A percentile compares a stretch with the other conserved stretches of the same genome.
phyloP scores from a whole-genome alignment of 2,888 invertebrate genomes.

The Drosophila prostipennis region DNA sequence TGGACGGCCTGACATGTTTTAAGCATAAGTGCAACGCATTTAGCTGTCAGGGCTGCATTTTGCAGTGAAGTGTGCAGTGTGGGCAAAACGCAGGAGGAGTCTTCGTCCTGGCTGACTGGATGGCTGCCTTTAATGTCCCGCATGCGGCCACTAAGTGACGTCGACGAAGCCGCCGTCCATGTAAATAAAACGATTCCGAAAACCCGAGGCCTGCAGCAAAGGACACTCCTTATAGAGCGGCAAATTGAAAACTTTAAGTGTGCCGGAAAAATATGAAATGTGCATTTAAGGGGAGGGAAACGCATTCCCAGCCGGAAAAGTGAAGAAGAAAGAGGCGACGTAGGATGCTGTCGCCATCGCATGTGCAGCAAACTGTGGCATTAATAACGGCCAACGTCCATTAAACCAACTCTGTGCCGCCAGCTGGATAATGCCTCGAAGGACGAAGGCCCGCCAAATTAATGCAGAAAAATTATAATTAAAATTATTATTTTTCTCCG shows the following conservation, averaged over 20 bases:
- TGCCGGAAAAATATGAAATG: constrained; percentile 61
- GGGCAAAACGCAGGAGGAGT: background rate
- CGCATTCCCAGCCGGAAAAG: constrained; percentile 22
- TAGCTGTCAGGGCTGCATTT: constrained; percentile 70
- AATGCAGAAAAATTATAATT: constrained; percentile 69
- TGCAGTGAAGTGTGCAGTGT: constrained; percentile 12
- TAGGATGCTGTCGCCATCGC: constrained; percentile 22
- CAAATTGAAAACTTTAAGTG: constrained; percentile 70
- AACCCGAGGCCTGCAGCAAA: constrained; percentile 21
- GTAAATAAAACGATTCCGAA: constrained; percentile 60
- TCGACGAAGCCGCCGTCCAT: constrained; percentile 37
- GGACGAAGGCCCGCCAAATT: constrained; percentile 68
- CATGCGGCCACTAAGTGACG: constrained; percentile 36
- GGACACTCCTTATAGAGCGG: constrained; percentile 35
- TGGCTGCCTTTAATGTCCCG: constrained; percentile 63
- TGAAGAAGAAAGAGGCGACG: background rate
- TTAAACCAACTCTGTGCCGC: constrained; percentile 58
- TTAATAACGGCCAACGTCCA: constrained; percentile 66
- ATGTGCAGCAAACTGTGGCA: constrained; percentile 47
- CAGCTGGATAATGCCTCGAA: constrained; percentile 20
- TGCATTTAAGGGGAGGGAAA: too few species aligned
- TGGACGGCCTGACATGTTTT: constrained; percentile 73
- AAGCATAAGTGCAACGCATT: constrained; percentile 79
- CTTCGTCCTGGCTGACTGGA: constrained; percentile 46
- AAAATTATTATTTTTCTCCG: constrained; percentile 32